Conservation (phyloP, 2,113 vertebrate genomes). For the Pomatorhinus ruficollis region DNA sequence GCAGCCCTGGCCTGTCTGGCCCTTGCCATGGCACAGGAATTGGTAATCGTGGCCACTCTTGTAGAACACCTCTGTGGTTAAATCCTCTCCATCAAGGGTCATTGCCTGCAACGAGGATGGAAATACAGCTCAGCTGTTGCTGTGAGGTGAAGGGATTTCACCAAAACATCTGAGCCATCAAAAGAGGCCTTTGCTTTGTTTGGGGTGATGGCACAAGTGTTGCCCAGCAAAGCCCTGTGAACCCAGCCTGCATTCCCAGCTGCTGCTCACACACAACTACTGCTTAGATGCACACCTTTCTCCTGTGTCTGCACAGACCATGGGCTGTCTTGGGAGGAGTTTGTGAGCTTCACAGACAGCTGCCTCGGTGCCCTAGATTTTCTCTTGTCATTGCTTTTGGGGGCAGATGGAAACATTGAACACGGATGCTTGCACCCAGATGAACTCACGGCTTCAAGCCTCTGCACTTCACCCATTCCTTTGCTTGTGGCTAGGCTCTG, state of each 20-base stretch:
- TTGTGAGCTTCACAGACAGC: background rate
- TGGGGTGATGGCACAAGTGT: background rate
- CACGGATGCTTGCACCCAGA: background rate
- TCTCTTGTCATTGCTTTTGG: background rate
- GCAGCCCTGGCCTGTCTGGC: constrained; percentile 81
- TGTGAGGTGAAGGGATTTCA: background rate
- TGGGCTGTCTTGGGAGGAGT: background rate
- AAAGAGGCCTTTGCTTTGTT: background rate
- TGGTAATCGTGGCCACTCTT: constrained; percentile 87
- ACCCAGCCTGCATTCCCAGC: background rate
- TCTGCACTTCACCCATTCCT: background rate
- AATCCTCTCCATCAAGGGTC: constrained; percentile 80
- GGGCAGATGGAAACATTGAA: background rate
- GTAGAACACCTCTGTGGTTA: constrained; percentile 86
- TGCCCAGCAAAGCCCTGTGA: background rate
- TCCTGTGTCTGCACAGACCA: background rate
- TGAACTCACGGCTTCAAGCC: background rate
- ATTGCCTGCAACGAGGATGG: constrained; percentile 73
- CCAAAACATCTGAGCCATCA: background rate
- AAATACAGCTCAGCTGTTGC: background rate
- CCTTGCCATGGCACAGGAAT: constrained; percentile 87
- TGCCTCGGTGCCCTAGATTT: background rate
- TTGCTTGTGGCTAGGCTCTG: background rate
- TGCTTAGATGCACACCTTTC: background rate
- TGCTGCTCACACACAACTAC: background rate